Conservation (phyloP, 2,113 vertebrate species). For the Parus major region DNA sequence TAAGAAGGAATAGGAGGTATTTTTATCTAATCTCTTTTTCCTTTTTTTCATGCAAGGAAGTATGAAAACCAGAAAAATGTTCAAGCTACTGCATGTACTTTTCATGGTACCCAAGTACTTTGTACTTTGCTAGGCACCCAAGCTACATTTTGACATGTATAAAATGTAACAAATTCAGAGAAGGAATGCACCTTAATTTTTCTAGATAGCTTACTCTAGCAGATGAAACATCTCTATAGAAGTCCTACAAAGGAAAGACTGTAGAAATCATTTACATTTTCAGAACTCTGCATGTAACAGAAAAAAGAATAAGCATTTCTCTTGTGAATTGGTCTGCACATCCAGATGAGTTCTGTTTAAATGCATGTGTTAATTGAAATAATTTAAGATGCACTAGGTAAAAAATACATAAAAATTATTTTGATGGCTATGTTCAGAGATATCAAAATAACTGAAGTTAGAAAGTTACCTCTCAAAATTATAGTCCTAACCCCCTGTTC, state of each 20-base stretch:
- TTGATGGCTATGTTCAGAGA: background rate
- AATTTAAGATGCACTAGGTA: background rate
- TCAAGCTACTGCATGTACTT: background rate
- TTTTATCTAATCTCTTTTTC: background rate
- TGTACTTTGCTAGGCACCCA: background rate
- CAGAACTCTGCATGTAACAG: background rate
- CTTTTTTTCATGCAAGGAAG: background rate
- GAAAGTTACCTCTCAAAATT: background rate
- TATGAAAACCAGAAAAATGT: background rate
- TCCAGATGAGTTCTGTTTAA: background rate
- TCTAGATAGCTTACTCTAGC: background rate
- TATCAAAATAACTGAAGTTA: background rate
- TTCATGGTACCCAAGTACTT: background rate
- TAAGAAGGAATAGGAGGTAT: background rate
- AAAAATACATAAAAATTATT: background rate
- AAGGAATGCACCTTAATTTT: accelerated
- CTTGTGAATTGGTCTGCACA: background rate
- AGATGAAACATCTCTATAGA: background rate
- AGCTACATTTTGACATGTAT: background rate
- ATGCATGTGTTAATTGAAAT: background rate
- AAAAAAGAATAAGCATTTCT: background rate
- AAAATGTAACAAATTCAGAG: background rate
- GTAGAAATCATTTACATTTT: background rate
- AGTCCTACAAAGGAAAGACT: background rate
- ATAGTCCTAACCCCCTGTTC: background rate